phyloP scores from a whole-genome alignment of 2,113 vertebrate species.

The Crocuta crocuta region DNA sequence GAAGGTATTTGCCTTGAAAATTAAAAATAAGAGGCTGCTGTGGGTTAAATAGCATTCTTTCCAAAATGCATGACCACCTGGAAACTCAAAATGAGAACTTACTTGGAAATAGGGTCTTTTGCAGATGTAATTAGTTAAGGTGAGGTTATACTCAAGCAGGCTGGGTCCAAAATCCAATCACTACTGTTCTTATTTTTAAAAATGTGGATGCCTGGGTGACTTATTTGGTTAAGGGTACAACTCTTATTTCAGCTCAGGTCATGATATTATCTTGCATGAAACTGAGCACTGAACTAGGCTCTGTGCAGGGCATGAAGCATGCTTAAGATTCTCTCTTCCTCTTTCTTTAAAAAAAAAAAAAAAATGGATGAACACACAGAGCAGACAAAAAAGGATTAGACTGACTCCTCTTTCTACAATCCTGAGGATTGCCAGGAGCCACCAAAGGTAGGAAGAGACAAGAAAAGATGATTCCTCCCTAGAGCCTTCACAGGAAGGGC shows the following conservation, averaged over 20 bases:
- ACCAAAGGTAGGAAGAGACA: background rate
- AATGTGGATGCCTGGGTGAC: no score
- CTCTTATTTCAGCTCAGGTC: no score
- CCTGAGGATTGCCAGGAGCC: background rate
- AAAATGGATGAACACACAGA: background rate
- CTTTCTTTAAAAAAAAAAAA: background rate
- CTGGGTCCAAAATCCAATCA: background rate
- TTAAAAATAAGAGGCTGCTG: background rate
- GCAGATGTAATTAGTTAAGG: background rate
- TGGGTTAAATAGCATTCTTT: background rate
- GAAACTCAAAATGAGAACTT: background rate
- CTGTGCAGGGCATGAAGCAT: no score
- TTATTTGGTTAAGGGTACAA: no score
- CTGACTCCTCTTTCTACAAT: background rate
- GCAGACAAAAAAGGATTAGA: background rate
- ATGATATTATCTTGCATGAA: no score
- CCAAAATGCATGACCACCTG: background rate
- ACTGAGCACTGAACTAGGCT: no score
- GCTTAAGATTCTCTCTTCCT: no score
- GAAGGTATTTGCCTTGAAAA: background rate
- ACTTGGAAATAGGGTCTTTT: background rate
- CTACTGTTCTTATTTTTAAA: background rate
- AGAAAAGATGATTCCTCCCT: background rate
- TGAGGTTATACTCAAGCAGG: background rate
- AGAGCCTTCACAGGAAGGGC: no score